A percentile compares a stretch with the other conserved stretches of the same genome.
Conservation (phyloP, 2,888 invertebrate genomes). For the Heliconius charithonia region DNA sequence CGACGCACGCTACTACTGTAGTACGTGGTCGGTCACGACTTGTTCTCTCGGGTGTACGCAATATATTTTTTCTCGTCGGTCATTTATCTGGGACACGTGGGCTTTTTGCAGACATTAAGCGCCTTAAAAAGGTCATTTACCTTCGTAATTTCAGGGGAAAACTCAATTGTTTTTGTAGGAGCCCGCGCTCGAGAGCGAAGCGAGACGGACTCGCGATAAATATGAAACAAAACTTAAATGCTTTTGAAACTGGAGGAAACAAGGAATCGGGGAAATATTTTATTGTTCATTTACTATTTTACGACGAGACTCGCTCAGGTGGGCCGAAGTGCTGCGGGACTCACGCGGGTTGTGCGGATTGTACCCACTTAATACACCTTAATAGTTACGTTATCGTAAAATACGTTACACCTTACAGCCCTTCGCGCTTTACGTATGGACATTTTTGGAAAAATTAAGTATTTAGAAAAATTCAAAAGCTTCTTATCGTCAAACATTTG, state of each 20-base stretch:
- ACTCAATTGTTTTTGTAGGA: conserved; percentile 32
- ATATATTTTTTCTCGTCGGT: conserved; percentile 40
- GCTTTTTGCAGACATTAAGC: conserved; percentile 70
- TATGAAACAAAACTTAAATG: conserved; percentile 25
- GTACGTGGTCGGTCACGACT: not conserved
- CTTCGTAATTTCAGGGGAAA: conserved; percentile 36
- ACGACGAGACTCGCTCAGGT: conserved; percentile 12
- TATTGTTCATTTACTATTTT: conserved; percentile 5
- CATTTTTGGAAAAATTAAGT: not conserved
- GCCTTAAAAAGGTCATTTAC: conserved; percentile 69
- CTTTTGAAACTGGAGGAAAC: not conserved
- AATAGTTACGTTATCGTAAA: not conserved
- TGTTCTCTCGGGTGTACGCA: conserved; percentile 28
- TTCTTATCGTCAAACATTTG: too few relatives aligned
- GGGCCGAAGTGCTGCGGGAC: not conserved
- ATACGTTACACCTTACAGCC: not conserved
- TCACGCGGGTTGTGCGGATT: not conserved
- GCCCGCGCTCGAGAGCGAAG: not conserved
- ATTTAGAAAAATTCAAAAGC: not conserved
- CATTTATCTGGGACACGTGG: conserved; percentile 62
- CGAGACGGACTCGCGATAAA: not conserved
- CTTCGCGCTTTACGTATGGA: not conserved
- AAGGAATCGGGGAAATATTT: not conserved
- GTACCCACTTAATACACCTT: conserved; percentile 3
- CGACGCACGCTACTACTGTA: not conserved